These are phyloP conservation scores for Ammodytes marinus DNA, from an alignment of 2,113 vertebrate genomes.

Conservation along the genomic window DNA sequence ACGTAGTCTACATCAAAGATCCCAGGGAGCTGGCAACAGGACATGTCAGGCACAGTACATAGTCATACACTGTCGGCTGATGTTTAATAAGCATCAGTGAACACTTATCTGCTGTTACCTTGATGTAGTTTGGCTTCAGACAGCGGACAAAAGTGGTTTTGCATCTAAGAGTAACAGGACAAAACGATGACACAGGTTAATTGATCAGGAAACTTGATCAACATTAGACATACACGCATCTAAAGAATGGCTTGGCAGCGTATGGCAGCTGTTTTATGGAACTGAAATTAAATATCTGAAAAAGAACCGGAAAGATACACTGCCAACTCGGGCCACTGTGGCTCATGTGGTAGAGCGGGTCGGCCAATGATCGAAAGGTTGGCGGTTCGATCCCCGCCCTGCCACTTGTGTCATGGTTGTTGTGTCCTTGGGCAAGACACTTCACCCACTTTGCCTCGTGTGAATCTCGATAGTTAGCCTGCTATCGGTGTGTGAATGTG, in stretches of 20 bases:
- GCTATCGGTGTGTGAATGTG: too few relatives aligned
- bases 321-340: too few relatives aligned
- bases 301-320: neutral
- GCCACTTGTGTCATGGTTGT: too few relatives aligned
- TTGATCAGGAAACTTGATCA: neutral
- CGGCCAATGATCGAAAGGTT: too few relatives aligned
- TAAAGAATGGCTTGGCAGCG: neutral
- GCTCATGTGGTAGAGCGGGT: too few relatives aligned
- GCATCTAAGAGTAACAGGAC: conserved; percentile 80
- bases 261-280: neutral
- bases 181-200: conserved; percentile 29
- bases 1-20: conserved; percentile 92
- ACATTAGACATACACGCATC: neutral
- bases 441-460: too few relatives aligned
- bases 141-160: conserved; percentile 89
- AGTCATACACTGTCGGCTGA: neutral
- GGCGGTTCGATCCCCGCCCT: too few relatives aligned
- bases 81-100: neutral
- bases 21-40: conserved; percentile 83
- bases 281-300: neutral
- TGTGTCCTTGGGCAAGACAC: too few relatives aligned
- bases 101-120: conserved; percentile 81
- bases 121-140: conserved; percentile 89
- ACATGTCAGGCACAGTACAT: neutral
- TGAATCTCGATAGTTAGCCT: too few relatives aligned